Evolutionary conservation across 1,140 invertebrate genomes (phyloP), one percentile per base, ranked within the genome.

Genomic region (Aphelinus atriplicis): DNA sequence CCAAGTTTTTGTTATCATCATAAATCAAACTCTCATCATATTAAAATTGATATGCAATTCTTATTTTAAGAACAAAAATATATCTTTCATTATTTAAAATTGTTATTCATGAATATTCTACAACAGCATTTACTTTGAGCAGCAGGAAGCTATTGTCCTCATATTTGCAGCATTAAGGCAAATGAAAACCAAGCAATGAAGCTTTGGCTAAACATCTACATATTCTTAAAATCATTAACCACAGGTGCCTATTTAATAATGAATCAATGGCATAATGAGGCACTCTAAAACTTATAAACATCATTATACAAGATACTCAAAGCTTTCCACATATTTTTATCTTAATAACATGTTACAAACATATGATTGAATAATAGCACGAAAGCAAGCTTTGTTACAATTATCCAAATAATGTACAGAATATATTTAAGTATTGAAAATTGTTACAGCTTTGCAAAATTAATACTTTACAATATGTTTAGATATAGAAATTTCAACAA

Each of bases 251-350:
- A 79, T 80, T 62, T 80, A 80, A 82, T 83, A 80, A 81, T 78
- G 82, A 82, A 78, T 79, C 78, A 79, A 80, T 81, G 72, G 71
- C 76, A 77, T 56, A 58, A 63, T 73, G 62, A 81, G 77, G 80
- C 66, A 79, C 77, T 81, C 78, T 79, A 82, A 81, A 82, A 83
- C 82, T 81, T 84, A 80, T 78, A 43, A 70, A 65, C 80, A 81
- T 71, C 72, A 80, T 26, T 26, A 26, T 66, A 74, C 43, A 61
- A 80, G 76, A 76, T 81, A 78, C 77, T 73, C 62, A 62, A 73
- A 71, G 50, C 42, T 61, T 48, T 56, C 63, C 51, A 63, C 42
- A 60, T 45, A 65, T 56, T 45, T 67, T 73, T 51, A 56, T 26
- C 67, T 58, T 57, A 50, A 51, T 56, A 56, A 72, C 68, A 61